Percentiles rank a stretch among this genome's conserved stretches.
These are phyloP conservation scores for Paraescarpia echinospica DNA, from an alignment of 1,140 invertebrate species.

Conservation along the genomic window DNA sequence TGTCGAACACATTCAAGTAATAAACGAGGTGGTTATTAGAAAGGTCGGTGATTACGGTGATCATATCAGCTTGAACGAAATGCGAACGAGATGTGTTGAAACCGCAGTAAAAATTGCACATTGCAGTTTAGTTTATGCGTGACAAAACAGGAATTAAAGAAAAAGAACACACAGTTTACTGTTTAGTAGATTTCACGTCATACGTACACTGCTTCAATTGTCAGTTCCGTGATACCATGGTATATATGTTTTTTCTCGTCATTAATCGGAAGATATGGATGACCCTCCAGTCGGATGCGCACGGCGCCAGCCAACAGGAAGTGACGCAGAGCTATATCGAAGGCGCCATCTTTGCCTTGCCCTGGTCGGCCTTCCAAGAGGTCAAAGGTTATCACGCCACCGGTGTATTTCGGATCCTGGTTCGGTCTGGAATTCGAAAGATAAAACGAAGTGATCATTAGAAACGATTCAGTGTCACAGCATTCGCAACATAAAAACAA, in stretches of 20 bases:
- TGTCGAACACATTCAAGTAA: no score
- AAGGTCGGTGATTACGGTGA: no score
- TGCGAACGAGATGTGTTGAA: no score
- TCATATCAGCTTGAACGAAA: no score
- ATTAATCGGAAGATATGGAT: conserved; percentile 39
- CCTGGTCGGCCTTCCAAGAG: conserved; percentile 47
- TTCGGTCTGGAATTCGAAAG: conserved; percentile 20
- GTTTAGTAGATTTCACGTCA: background rate
- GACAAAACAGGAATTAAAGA: no score
- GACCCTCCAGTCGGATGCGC: conserved; percentile 43
- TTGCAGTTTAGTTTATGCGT: no score
- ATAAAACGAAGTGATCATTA: background rate
- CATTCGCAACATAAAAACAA: background rate
- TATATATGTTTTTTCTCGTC: conserved; percentile 43
- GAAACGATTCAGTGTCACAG: background rate
- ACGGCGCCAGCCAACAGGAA: conserved; percentile 49
- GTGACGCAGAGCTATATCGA: conserved; percentile 44
- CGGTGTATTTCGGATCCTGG: conserved; percentile 37
- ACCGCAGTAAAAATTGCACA: no score
- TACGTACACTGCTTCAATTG: conserved; percentile 49
- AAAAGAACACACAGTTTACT: no score
- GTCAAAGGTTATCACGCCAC: conserved; percentile 52
- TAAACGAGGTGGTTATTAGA: no score
- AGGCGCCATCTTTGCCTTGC: conserved; percentile 44
- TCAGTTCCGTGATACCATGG: conserved; percentile 48